These are phyloP conservation scores for Rhopilema esculentum DNA, from an alignment of 30 jellyfish, hydroid and myxozoan genomes.

Conservation along the genomic window DNA sequence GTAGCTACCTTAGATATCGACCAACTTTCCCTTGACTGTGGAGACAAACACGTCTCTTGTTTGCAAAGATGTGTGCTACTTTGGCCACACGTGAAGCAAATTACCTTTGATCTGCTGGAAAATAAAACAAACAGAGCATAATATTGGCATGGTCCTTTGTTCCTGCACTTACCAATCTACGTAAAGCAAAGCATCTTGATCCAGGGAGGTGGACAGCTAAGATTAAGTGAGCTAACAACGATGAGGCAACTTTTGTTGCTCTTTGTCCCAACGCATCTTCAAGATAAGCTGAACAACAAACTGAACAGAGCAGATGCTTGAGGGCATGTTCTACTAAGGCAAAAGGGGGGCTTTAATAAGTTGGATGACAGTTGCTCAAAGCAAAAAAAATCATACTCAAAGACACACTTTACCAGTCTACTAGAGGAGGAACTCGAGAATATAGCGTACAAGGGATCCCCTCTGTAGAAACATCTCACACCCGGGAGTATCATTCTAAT, in stretches of 20 bases:
- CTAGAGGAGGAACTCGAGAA: too few relatives aligned
- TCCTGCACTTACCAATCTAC: conserved; percentile 1
- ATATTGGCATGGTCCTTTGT: neutral
- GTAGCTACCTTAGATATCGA: neutral
- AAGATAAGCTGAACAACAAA: neutral
- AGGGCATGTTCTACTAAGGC: too few relatives aligned
- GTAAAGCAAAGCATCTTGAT: neutral
- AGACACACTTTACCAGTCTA: too few relatives aligned
- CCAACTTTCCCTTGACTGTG: neutral
- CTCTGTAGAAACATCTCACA: too few relatives aligned
- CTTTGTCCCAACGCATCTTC: neutral
- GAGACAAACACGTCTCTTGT: neutral
- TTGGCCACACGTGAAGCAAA: conserved; percentile 15
- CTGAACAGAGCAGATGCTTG: neutral
- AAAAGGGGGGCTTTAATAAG: too few relatives aligned
- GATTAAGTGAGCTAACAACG: neutral
- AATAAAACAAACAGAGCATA: conserved; percentile 1
- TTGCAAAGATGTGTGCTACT: neutral
- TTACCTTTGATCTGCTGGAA: neutral
- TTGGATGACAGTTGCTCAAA: too few relatives aligned
- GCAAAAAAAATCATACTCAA: too few relatives aligned
- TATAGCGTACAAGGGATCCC: too few relatives aligned
- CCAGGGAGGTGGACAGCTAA: conserved; percentile 30
- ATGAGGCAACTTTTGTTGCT: neutral
- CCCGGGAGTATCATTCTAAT: too few relatives aligned